Conservation (phyloP, 2,797 vertebrate species). For the Cyprinodon diabolis region DNA sequence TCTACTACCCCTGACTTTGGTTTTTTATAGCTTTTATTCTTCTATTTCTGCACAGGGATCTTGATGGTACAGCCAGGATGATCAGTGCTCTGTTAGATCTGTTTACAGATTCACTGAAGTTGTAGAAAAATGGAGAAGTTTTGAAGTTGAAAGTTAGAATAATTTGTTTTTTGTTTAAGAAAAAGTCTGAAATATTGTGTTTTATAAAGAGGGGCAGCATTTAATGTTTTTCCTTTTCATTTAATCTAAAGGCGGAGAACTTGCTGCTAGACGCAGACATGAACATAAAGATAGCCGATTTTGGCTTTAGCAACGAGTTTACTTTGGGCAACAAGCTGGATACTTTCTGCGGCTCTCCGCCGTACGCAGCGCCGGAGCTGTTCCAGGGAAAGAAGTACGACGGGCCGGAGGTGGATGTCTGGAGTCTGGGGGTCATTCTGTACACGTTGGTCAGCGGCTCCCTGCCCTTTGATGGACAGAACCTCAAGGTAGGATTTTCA, state of each 20-base stretch:
- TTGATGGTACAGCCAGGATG: neutral
- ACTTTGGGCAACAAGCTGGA: slow-evolving; percentile 97
- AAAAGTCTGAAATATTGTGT: too few relatives aligned
- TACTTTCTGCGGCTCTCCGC: slow-evolving; percentile 97
- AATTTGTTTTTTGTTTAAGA: too few relatives aligned
- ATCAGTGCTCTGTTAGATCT: neutral
- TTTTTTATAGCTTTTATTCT: neutral
- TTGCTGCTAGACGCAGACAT: slow-evolving; percentile 96
- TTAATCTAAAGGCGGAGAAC: slow-evolving; percentile 89
- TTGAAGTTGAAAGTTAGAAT: too few relatives aligned
- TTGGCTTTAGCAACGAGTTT: slow-evolving; percentile 99
- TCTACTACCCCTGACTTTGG: neutral
- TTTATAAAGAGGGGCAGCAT: neutral
- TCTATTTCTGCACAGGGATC: neutral
- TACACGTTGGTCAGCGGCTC: slow-evolving; percentile 98
- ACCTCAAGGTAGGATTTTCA: slow-evolving; percentile 87
- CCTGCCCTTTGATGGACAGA: slow-evolving; percentile 96
- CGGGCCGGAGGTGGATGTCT: slow-evolving; percentile 97
- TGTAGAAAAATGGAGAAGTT: too few relatives aligned
- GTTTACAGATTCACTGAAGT: neutral
- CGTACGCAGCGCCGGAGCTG: slow-evolving; percentile 96
- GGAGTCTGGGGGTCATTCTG: slow-evolving; percentile 98
- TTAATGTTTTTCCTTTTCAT: neutral
- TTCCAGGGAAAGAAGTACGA: slow-evolving; percentile 99
- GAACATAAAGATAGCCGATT: slow-evolving; percentile 99